These are phyloP conservation scores for Pterocles gutturalis DNA, from an alignment of 2,113 vertebrate species.

Conservation along the genomic window DNA sequence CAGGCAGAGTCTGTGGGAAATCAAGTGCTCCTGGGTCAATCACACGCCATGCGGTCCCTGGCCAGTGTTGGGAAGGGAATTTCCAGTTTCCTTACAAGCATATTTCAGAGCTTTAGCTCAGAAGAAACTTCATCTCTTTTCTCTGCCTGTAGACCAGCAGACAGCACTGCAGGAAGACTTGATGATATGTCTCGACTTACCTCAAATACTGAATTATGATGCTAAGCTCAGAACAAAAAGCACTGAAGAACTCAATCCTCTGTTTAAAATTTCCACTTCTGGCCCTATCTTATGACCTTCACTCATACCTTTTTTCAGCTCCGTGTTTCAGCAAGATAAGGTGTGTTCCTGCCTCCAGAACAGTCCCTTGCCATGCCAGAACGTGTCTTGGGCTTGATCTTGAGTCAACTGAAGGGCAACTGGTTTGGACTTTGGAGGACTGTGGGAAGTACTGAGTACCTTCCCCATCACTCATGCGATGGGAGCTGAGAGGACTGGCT, in stretches of 20 bases:
- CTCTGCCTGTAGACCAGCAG: background rate
- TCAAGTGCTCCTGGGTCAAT: background rate
- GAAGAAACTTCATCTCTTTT: background rate
- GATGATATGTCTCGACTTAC: background rate
- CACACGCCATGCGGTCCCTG: background rate
- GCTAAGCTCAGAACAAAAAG: background rate
- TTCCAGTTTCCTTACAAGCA: background rate
- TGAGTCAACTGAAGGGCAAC: background rate
- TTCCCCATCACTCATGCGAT: background rate
- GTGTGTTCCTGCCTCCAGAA: background rate
- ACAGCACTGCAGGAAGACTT: background rate
- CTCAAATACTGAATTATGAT: background rate
- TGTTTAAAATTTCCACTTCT: background rate
- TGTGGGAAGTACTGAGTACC: fast-evolving
- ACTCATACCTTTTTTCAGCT: background rate
- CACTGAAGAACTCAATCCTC: background rate
- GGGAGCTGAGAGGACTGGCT: background rate
- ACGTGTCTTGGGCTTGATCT: background rate
- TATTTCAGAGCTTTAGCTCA: background rate
- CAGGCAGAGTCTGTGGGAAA: slow-evolving; percentile 37
- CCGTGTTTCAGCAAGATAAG: background rate
- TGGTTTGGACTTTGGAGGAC: background rate
- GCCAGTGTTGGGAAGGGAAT: background rate
- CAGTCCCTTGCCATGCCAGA: background rate
- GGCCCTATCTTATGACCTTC: background rate